phyloP scores from a whole-genome alignment of 2,797 vertebrate species.

The Coluber constrictor region DNA sequence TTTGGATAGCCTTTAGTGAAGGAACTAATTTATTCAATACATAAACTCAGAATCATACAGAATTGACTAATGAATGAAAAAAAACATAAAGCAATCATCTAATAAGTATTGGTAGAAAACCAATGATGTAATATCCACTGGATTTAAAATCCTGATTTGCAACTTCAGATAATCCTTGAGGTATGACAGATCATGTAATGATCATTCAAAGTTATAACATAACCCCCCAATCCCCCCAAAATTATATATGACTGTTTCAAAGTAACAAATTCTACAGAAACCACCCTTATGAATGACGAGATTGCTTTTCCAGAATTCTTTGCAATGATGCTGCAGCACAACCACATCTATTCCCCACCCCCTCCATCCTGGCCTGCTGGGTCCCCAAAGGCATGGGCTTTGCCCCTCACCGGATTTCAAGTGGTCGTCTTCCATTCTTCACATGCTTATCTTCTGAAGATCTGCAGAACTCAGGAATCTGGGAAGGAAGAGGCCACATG shows the following conservation, averaged over 20 bases:
- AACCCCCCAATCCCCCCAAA: neutral
- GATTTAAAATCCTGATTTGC: neutral
- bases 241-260: neutral
- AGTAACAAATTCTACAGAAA: neutral
- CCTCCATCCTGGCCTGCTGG: too few relatives aligned
- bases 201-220: neutral
- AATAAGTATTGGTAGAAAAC: neutral
- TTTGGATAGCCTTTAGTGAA: neutral
- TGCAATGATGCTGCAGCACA: too few relatives aligned
- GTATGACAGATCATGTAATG: neutral
- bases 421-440: too few relatives aligned
- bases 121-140: neutral
- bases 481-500: too few relatives aligned
- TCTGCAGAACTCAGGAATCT: too few relatives aligned
- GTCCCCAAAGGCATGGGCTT: too few relatives aligned
- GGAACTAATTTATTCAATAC: neutral
- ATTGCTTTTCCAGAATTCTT: too few relatives aligned
- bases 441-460: too few relatives aligned
- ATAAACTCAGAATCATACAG: neutral
- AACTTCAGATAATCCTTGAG: neutral
- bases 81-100: neutral
- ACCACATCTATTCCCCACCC: too few relatives aligned
- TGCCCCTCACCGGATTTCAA: too few relatives aligned
- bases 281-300: too few relatives aligned
- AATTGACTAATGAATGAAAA: neutral